A percentile compares a stretch with the other conserved stretches of the same genome.
Evolutionary conservation across 2,797 vertebrate genomes (phyloP).

Genomic region (Melanotaenia nigrans): DNA sequence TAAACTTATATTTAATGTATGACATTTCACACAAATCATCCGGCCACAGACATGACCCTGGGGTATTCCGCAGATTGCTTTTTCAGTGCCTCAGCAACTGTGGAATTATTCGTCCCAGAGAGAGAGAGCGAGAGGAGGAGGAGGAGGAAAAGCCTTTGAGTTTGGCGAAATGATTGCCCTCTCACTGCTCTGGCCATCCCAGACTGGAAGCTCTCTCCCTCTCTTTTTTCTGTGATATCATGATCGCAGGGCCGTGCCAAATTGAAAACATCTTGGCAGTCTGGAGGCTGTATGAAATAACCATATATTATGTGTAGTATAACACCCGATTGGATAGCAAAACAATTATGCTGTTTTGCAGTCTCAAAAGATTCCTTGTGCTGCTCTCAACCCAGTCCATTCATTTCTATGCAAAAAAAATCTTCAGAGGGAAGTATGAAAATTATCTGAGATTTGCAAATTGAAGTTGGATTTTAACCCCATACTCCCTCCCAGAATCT

Average conservation of each 20-base stretch:
- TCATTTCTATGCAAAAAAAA: slow-evolving; percentile 74
- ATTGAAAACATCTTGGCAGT: slow-evolving; percentile 90
- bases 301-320: slow-evolving; percentile 86
- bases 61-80: slow-evolving; percentile 90
- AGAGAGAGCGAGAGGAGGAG: slow-evolving; percentile 63
- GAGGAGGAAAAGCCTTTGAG: slow-evolving; percentile 76
- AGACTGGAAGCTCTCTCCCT: slow-evolving; percentile 77
- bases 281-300: slow-evolving; percentile 87
- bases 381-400: slow-evolving; percentile 59
- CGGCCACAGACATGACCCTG: slow-evolving; percentile 88
- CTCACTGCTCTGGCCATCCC: slow-evolving; percentile 81
- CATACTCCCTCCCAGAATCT: slow-evolving; percentile 50
- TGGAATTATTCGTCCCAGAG: slow-evolving; percentile 88
- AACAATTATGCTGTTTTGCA: slow-evolving; percentile 85
- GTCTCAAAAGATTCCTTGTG: slow-evolving; percentile 77
- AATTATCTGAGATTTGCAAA: slow-evolving; percentile 78
- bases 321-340: slow-evolving; percentile 84
- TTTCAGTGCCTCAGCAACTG: slow-evolving; percentile 90
- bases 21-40: slow-evolving; percentile 92
- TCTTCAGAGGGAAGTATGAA: slow-evolving; percentile 69
- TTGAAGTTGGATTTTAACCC: slow-evolving; percentile 67
- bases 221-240: slow-evolving; percentile 83
- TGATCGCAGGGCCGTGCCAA: slow-evolving; percentile 87
- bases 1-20: slow-evolving; percentile 92
- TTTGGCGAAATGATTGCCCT: slow-evolving; percentile 85